Percentiles rank a stretch among this genome's conserved stretches.
Evolutionary conservation across 2,888 invertebrate genomes (phyloP).

Genomic region (Amphipoea lucens): DNA sequence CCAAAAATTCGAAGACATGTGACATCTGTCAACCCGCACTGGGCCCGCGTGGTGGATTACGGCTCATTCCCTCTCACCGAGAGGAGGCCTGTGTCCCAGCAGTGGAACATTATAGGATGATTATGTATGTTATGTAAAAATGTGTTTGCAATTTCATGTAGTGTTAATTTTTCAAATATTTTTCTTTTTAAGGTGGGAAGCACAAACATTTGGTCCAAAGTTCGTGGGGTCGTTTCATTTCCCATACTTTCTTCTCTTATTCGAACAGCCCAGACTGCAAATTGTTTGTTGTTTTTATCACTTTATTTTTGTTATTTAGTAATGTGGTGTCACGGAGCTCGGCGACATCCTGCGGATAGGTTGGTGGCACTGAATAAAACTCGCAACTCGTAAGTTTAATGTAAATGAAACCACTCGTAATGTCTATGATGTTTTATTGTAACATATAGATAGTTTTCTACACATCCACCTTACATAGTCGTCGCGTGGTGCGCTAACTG

Average conservation of each 20-base stretch:
- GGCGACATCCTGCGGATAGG: neutral
- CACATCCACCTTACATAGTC: slow-evolving; percentile 87
- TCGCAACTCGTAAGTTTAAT: neutral
- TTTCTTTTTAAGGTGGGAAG: neutral
- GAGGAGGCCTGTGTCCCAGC: too few relatives aligned
- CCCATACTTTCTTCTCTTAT: neutral
- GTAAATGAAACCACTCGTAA: slow-evolving; percentile 77
- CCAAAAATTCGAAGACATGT: too few relatives aligned
- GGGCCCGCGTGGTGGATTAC: too few relatives aligned
- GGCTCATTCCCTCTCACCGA: too few relatives aligned
- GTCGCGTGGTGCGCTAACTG: slow-evolving; percentile 84
- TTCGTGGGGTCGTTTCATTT: neutral
- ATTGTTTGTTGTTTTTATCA: neutral
- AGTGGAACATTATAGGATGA: too few relatives aligned
- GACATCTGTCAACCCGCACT: too few relatives aligned
- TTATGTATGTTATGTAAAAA: too few relatives aligned
- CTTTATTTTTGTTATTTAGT: neutral
- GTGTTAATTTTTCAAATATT: neutral
- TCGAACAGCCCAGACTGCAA: neutral
- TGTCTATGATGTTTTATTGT: slow-evolving; percentile 88
- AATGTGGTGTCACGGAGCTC: neutral
- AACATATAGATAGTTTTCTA: slow-evolving; percentile 89
- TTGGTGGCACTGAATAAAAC: neutral
- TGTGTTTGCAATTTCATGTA: neutral
- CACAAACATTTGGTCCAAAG: neutral